phyloP scores from a whole-genome alignment of 1,140 invertebrate species.

The Chrysopa pallens region DNA sequence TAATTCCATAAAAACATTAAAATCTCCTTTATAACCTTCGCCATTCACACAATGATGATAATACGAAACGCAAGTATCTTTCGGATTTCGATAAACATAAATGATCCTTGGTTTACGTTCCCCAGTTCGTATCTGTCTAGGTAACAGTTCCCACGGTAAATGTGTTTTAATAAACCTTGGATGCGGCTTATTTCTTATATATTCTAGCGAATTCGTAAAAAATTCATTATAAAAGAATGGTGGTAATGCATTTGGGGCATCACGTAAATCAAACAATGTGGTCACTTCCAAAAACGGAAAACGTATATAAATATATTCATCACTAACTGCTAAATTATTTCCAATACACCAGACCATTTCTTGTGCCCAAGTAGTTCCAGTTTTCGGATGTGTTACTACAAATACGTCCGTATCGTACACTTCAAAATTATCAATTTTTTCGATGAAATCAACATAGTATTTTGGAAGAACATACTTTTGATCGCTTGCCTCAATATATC shows the following conservation, averaged over 20 bases:
- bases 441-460: constrained; percentile 12
- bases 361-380: constrained; percentile 37
- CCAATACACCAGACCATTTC: constrained; percentile 37
- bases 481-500: not conserved
- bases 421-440: constrained; percentile 21
- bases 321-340: constrained; percentile 29
- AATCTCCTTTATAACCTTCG: constrained; percentile 37
- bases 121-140: constrained; percentile 30
- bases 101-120: constrained; percentile 40
- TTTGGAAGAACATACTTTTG: constrained; percentile 10
- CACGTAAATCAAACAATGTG: not conserved
- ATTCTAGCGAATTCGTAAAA: constrained; percentile 22
- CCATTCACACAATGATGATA: constrained; percentile 48
- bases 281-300: constrained; percentile 22
- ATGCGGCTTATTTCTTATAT: constrained; percentile 19
- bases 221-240: constrained; percentile 8
- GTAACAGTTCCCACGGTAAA: constrained; percentile 44
- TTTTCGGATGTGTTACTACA: constrained; percentile 27
- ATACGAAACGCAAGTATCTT: constrained; percentile 62
- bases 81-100: constrained; percentile 63
- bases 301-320: constrained; percentile 14
- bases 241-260: constrained; percentile 12
- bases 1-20: constrained; percentile 41
- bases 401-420: constrained; percentile 30
- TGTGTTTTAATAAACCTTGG: constrained; percentile 53